Evolutionary conservation across 2,113 vertebrate species (phyloP).

Genomic region (Brachyhypopomus gauderio): DNA sequence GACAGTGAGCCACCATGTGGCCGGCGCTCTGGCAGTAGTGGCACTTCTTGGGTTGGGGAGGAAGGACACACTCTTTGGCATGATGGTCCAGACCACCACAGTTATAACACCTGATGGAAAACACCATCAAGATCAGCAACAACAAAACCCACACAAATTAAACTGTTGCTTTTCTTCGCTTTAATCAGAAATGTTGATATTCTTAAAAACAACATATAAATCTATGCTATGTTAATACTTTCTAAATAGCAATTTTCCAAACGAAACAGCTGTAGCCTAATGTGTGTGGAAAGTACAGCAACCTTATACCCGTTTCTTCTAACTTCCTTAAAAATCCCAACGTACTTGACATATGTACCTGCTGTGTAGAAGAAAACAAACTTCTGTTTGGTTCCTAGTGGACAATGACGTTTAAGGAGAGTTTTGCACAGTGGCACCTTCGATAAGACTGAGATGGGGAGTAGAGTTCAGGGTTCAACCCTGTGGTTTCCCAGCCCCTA

Average conservation of each 20-base stretch:
- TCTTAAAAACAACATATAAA: too few species aligned
- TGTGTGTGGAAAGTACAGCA: background rate
- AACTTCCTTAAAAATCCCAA: background rate
- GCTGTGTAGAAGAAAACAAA: conserved; percentile 47
- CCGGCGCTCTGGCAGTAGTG: conserved; percentile 96
- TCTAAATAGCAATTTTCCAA: too few species aligned
- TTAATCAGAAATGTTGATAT: too few species aligned
- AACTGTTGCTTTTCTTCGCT: too few species aligned
- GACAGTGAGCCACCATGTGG: conserved; percentile 96
- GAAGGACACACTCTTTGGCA: conserved; percentile 96
- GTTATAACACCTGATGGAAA: conserved; percentile 88
- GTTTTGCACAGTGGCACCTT: conserved; percentile 56
- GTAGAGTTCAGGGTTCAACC: conserved; percentile 7
- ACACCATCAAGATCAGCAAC: conserved; percentile 5
- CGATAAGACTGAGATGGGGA: conserved; percentile 46
- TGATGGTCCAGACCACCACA: conserved; percentile 96
- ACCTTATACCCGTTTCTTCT: background rate
- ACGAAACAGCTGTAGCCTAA: too few species aligned
- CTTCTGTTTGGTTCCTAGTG: conserved; percentile 43
- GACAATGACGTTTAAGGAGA: conserved; percentile 46
- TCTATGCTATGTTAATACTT: too few species aligned
- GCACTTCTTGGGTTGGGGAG: conserved; percentile 96
- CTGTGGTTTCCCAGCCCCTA: conserved; percentile 11
- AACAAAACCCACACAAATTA: background rate
- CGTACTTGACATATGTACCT: background rate